These are phyloP conservation scores for Gisinianus flammeolus DNA, from an alignment of 2,888 invertebrate species.

Conservation along the genomic window DNA sequence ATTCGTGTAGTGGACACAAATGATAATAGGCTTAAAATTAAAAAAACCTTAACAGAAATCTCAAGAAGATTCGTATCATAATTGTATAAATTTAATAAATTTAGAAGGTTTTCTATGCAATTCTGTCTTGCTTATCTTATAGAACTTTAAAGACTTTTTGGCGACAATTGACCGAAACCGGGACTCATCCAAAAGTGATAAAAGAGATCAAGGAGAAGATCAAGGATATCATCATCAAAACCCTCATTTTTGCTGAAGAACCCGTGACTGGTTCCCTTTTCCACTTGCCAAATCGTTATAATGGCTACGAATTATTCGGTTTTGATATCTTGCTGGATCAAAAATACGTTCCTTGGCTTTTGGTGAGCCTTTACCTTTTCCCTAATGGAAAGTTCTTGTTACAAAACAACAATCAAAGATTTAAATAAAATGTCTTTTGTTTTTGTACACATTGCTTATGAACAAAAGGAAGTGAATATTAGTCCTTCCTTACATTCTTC, in stretches of 20 bases:
- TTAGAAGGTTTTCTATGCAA: background rate
- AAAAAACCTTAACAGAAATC: no score
- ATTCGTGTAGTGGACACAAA: constrained; percentile 90
- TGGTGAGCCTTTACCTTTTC: no score
- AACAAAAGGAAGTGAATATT: constrained; percentile 91
- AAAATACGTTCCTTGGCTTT: constrained; percentile 88
- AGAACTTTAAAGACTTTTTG: constrained; percentile 78
- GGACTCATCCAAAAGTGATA: constrained; percentile 76
- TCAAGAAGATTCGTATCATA: no score
- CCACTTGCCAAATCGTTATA: constrained; percentile 78
- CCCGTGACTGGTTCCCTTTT: constrained; percentile 69
- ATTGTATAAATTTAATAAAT: constrained; percentile 60
- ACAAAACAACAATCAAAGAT: no score
- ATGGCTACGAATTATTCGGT: constrained; percentile 92
- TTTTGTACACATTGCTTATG: no score
- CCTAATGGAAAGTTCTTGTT: no score
- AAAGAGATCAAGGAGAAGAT: constrained; percentile 79
- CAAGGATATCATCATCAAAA: constrained; percentile 88
- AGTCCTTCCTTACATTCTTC: constrained; percentile 86
- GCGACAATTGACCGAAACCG: constrained; percentile 74
- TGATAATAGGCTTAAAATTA: no score
- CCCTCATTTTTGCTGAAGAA: constrained; percentile 84
- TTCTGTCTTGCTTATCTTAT: constrained; percentile 58
- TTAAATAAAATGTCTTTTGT: no score
- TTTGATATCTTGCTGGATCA: constrained; percentile 92